Base-by-base conservation (phyloP, 2,888 invertebrate genomes). In the Polydrusus tereticollis region DNA sequence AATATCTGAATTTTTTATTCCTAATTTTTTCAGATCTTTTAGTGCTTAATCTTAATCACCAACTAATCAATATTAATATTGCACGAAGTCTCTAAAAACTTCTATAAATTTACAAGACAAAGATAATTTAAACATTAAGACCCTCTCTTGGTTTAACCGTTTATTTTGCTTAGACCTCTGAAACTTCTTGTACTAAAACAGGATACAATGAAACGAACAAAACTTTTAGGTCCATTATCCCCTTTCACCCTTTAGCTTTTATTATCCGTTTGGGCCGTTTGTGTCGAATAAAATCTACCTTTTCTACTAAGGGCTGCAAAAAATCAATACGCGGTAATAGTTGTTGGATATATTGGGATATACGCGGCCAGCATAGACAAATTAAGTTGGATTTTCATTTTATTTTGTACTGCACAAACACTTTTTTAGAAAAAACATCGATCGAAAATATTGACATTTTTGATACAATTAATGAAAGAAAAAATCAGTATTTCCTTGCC, bases 171-270 rank as follows among this genome's bases (percentile, higher is more conserved):
- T 62, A 62, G 62, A 23, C 45, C 29, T 47, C 45, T 20, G 16
- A 45, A 62, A 62, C 43, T 62, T 62, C 62, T 62, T 62, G 21
- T 62, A 62, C 45, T 59, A 38, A 41, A 59, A 59, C 41, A 38
- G 59, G 21, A 41, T 62, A 45, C 62, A 62, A 45, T 29, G 38
- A 60, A 47, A 26, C 62, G 62, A 60, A 69, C 36, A 33, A 69
- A 70, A 65, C 59, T 70, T 65, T 70, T 65, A 52, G 65, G 55
- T 50, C 70, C 70, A 70, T 70, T 70, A 65, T 70, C 70, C n/a
- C n/a, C 70, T 65, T 70, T 65, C 65, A 72, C 57, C 72, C 72
- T 72, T 72, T 66, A 29, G 67, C 66, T 55, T 72, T 72, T 72
- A 72, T 72, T 60, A 62, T 60, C 55, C 72, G 36, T 59, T 62